phyloP scores from a whole-genome alignment of 2,113 vertebrate genomes.

The Xenotilapia flavipinnis region DNA sequence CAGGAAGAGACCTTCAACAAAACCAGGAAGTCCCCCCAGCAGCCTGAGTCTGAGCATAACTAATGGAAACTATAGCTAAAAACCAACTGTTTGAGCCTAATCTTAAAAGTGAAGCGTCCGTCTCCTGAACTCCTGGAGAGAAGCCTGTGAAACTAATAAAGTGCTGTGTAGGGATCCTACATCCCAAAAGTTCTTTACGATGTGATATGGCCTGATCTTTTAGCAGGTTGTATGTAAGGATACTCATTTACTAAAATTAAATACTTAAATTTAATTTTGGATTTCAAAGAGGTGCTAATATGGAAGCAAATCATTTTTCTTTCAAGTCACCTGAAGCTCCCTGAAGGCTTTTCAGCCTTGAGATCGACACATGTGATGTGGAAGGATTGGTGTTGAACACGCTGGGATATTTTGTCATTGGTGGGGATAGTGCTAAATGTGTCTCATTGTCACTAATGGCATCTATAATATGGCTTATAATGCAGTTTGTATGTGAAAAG shows the following conservation, averaged over 20 bases:
- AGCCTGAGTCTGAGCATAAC: not conserved
- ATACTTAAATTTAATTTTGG: not conserved
- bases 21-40: not conserved
- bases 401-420: rapidly evolving
- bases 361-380: rapidly evolving
- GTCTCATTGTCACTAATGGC: not conserved
- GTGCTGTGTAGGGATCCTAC: too few relatives aligned
- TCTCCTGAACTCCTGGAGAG: not conserved
- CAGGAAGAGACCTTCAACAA: not conserved
- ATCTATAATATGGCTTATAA: rapidly evolving
- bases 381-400: not conserved
- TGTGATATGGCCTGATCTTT: not conserved
- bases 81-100: not conserved
- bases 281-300: not conserved
- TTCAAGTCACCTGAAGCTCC: not conserved
- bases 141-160: not conserved
- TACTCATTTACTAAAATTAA: not conserved
- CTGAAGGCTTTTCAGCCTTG: rapidly evolving
- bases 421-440: not conserved
- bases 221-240: not conserved
- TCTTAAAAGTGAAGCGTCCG: rapidly evolving
- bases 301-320: rapidly evolving
- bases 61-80: not conserved
- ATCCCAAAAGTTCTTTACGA: rapidly evolving
- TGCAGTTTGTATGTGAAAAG: not conserved